Percentiles rank a stretch among this genome's conserved stretches.
phyloP scores from a whole-genome alignment of 2,888 invertebrate species.

The Sisyra nigra region DNA sequence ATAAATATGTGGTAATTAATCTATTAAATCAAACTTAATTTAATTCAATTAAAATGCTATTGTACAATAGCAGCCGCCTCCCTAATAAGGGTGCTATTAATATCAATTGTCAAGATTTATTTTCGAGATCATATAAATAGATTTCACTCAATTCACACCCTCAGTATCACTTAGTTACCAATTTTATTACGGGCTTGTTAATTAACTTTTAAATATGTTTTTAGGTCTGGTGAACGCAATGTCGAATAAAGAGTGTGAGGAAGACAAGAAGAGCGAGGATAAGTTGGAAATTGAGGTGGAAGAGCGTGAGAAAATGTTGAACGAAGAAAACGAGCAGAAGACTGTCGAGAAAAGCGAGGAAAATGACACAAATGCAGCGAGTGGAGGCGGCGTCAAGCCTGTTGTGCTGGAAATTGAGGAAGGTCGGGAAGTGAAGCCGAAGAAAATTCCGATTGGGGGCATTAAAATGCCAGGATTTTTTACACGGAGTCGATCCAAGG shows the following conservation, averaged over 20 bases:
- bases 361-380: constrained; percentile 26
- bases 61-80: too few relatives aligned
- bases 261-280: constrained; percentile 36
- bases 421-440: constrained; percentile 59
- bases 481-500: constrained; percentile 57
- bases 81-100: too few relatives aligned
- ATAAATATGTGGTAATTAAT: too few relatives aligned
- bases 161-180: not conserved
- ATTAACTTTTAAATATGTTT: not conserved
- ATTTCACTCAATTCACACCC: not conserved
- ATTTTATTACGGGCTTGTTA: not conserved
- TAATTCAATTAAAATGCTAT: too few relatives aligned
- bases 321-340: constrained; percentile 24
- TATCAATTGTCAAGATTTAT: too few relatives aligned
- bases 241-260: constrained; percentile 1
- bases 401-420: constrained; percentile 40
- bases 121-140: not conserved
- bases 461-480: constrained; percentile 79
- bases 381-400: constrained; percentile 31
- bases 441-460: constrained; percentile 75
- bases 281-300: constrained; percentile 49
- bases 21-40: too few relatives aligned
- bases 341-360: constrained; percentile 25
- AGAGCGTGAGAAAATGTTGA: constrained; percentile 43
- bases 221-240: not conserved